Conservation (phyloP, 1,140 invertebrate genomes). For the Linepithema humile region DNA sequence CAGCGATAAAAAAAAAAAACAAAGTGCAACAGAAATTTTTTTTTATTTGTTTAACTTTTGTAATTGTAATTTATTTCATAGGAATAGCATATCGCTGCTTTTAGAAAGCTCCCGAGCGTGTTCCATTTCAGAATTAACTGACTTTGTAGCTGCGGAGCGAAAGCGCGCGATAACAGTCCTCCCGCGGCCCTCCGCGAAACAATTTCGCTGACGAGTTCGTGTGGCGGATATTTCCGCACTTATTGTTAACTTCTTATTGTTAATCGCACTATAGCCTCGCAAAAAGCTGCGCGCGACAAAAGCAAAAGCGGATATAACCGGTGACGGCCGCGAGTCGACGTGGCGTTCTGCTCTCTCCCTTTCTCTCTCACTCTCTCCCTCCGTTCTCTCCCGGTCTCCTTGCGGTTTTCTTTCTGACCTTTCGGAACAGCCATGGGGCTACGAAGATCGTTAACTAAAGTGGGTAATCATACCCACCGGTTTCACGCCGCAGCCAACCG, state of each 20-base stretch:
- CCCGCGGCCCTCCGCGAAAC: neutral
- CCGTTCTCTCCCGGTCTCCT: slow-evolving; percentile 56
- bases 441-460: slow-evolving; percentile 73
- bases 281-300: slow-evolving; percentile 32
- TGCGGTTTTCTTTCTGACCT: slow-evolving; percentile 73
- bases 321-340: slow-evolving; percentile 19
- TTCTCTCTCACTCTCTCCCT: slow-evolving; percentile 52
- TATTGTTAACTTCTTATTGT: slow-evolving; percentile 19
- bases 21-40: too few species aligned
- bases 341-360: slow-evolving; percentile 6
- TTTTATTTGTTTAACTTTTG: neutral
- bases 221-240: neutral
- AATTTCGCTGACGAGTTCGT: neutral
- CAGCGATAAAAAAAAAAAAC: neutral
- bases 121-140: neutral
- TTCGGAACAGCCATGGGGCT: slow-evolving; percentile 70
- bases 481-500: slow-evolving; percentile 68
- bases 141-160: neutral
- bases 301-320: slow-evolving; percentile 39
- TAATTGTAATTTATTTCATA: neutral
- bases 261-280: slow-evolving; percentile 8
- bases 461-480: slow-evolving; percentile 74
- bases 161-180: neutral
- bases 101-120: neutral
- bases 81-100: neutral